A percentile compares a stretch with the other conserved stretches of the same genome.
Evolutionary conservation across 2,888 invertebrate species (phyloP).

Genomic region (Tetragnatha montana): DNA sequence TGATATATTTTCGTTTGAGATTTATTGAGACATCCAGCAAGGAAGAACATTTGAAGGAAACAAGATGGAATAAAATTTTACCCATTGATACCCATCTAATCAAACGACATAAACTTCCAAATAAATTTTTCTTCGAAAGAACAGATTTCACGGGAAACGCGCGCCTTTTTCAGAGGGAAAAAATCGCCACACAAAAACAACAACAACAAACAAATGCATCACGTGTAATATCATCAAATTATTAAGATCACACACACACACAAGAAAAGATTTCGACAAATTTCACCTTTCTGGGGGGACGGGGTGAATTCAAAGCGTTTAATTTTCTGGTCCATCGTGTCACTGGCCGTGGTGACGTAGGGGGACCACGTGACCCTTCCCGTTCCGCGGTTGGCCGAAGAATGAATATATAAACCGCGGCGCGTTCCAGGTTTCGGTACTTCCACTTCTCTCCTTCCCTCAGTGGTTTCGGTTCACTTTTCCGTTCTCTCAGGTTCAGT

Average conservation of each 20-base stretch:
- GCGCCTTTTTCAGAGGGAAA: background rate
- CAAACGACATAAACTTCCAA: background rate
- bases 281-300: background rate
- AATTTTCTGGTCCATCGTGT: constrained; percentile 68
- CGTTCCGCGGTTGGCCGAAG: constrained; percentile 50
- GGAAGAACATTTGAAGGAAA: too few species aligned
- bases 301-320: constrained; percentile 41
- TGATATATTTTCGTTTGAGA: too few species aligned
- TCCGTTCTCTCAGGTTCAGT: background rate
- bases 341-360: constrained; percentile 67
- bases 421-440: constrained; percentile 51
- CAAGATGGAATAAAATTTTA: too few species aligned
- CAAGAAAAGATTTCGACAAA: constrained; percentile 19
- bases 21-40: too few species aligned
- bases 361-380: constrained; percentile 29
- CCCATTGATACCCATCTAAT: too few species aligned
- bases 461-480: constrained; percentile 35
- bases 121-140: background rate
- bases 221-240: constrained; percentile 13
- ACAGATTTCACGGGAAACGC: background rate
- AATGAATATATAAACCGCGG: constrained; percentile 52
- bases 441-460: constrained; percentile 4
- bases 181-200: background rate
- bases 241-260: constrained; percentile 4
- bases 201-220: background rate